Base-by-base conservation (phyloP, 2,113 vertebrate species). In the Strix aluco region DNA sequence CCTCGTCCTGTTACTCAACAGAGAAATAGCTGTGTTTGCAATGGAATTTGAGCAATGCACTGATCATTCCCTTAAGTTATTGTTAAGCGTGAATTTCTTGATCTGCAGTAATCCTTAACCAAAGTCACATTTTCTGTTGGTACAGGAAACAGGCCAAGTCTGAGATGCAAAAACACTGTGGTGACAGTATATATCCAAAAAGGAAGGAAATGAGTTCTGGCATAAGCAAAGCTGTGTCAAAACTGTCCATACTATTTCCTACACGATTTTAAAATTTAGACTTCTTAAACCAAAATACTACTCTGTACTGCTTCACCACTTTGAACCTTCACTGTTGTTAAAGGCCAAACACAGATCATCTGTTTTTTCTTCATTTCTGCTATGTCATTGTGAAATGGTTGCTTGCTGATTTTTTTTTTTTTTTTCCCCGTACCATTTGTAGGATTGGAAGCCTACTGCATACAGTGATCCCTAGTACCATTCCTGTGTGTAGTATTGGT, bases 281-380 rank as follows among this genome's bases (percentile, higher is more conserved):
- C 51, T 84, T 92, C 95, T 87, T 95, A 74, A 84, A 82, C 59
- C 8, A 15, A 91, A 83, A 51, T n/a, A 42, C 59, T 94, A 8
- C 69, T 92, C 54, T 87, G 62, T 96, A 90, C 80, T 96, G 65
- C 95, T 93, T 97, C 88, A 92, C 93, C 92, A 73, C 95, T 62
- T 66, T 87, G 86, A 90, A 54, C 66, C 70, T 96, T 83, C 97
- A 82, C 81, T 94, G 70, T 81, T 94, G 90, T 98, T 97, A 98
- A 98, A 98, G 96, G 95, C 97, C 97, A 98, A 97, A 97, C 96
- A 95, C 96, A 97, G 95, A 95, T 97, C 94, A 96, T 97, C 95
- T 96, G 92, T 98, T 96, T 89, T 95, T 88, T 87, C 97, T 97
- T 97, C 92, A 88, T 97, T 95, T 94, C 91, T 93, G 92, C 97